Conservation (phyloP, 2,113 vertebrate species). For the Urocitellus parryii region DNA sequence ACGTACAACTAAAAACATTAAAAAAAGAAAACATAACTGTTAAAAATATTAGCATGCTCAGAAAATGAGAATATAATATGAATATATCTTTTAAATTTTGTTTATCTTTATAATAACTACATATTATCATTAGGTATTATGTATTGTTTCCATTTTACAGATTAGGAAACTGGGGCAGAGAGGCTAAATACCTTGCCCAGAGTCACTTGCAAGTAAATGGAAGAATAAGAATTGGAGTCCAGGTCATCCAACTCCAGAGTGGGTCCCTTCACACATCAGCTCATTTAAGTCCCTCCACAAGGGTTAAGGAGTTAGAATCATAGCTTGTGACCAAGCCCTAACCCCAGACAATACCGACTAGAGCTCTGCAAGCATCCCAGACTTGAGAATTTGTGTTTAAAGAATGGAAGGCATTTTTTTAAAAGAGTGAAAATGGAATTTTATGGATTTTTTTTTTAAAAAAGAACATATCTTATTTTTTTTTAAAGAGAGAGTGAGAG, state of each 20-base stretch:
- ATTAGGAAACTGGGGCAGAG: not conserved
- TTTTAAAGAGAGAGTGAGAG: no score
- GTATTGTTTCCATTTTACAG: not conserved
- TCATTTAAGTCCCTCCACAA: not conserved
- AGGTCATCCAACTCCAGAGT: not conserved
- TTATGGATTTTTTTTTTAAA: not conserved
- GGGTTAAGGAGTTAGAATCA: not conserved
- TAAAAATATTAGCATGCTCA: conserved; percentile 12
- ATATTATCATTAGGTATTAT: not conserved
- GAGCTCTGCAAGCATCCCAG: not conserved
- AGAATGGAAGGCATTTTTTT: not conserved
- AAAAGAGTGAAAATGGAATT: not conserved
- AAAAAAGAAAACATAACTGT: no score
- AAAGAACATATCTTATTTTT: not conserved
- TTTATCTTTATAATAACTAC: not conserved
- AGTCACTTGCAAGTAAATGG: not conserved
- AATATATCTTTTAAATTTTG: not conserved
- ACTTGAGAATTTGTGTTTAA: not conserved
- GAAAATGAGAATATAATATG: not conserved
- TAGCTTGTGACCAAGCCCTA: not conserved
- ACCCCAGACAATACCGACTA: not conserved
- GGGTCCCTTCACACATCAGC: not conserved
- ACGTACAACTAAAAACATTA: no score
- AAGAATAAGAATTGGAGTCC: not conserved
- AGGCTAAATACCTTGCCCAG: not conserved